Base-by-base conservation (phyloP, 1,140 invertebrate species). In the Drusus annulatus region DNA sequence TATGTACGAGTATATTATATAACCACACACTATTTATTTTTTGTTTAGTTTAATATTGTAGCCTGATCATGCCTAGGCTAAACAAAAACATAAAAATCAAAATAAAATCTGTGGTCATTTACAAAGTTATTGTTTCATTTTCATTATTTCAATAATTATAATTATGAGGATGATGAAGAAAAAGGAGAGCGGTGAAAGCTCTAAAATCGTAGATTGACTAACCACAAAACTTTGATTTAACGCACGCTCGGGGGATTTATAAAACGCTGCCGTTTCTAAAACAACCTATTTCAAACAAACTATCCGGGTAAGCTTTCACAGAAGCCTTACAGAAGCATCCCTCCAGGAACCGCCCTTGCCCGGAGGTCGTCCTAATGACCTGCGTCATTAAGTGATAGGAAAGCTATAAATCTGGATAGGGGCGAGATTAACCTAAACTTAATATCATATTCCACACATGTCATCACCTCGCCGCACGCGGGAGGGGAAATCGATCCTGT, bases 381-480 rank as follows among this genome's bases (percentile, higher is more conserved):
- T 51, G 45, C 25, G 68, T 71, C 68, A 71, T 71, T 71, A 71
- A 51, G 68, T 71, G 68, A 71, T 71, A 71, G 45, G 68, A 71
- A 19, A 16, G 45, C 68, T 51, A 52, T 71, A 71, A 71, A 71
- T 71, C 68, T 51, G 68, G 68, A 71, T 71, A 52, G 45, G 68
- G 68, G 68, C 23, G 45, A 52, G 50, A 52, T 52, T 71, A 51
- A 25, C 45, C 68, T 52, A 51, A 71, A 71, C 68, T 71, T 51
- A 28, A 51, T 71, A 71, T 71, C 68, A 71, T 71, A 71, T 71
- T 71, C 68, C 50, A 52, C 36, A 51, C 68, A 52, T 51, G 36
- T 45, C 36, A 45, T 45, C 36, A 13, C 36, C 36, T 45, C 36
- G 13, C 36, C 36, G 13, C 36, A 8, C 36, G 2, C 36, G 15